Conservation (phyloP, 2,888 invertebrate species). For the Erebia epiphron region DNA sequence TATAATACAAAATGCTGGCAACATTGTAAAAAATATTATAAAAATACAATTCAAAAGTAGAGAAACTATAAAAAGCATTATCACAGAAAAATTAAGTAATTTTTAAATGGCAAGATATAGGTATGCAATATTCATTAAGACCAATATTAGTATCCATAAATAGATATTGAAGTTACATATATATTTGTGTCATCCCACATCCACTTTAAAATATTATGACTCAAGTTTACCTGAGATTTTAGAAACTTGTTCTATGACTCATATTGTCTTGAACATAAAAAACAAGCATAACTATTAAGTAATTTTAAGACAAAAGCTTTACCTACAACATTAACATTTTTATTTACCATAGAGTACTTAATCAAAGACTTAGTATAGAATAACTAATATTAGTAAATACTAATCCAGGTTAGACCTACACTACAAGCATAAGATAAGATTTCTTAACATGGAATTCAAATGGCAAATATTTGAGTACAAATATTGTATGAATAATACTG, state of each 20-base stretch:
- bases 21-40: conserved; percentile 50
- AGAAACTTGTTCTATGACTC: conserved; percentile 10
- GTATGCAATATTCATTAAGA: conserved; percentile 45
- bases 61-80: conserved; percentile 47
- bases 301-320: conserved; percentile 42
- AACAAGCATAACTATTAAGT: neutral
- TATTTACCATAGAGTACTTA: neutral
- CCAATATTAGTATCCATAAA: conserved; percentile 4
- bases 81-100: conserved; percentile 66
- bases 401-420: conserved; percentile 39
- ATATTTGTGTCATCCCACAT: neutral
- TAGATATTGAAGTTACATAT: neutral
- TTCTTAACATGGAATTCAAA: conserved; percentile 50
- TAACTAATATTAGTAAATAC: conserved; percentile 20
- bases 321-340: neutral
- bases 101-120: conserved; percentile 33
- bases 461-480: conserved; percentile 56
- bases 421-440: conserved; percentile 42
- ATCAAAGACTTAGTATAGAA: conserved; percentile 1
- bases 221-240: conserved; percentile 6
- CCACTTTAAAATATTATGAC: conserved; percentile 1
- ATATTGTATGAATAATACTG: conserved; percentile 48
- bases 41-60: conserved; percentile 46
- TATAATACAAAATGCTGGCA: conserved; percentile 53
- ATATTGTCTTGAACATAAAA: conserved; percentile 4